Conservation (phyloP, 2,797 vertebrate genomes). For the Hybognathus amarus region DNA sequence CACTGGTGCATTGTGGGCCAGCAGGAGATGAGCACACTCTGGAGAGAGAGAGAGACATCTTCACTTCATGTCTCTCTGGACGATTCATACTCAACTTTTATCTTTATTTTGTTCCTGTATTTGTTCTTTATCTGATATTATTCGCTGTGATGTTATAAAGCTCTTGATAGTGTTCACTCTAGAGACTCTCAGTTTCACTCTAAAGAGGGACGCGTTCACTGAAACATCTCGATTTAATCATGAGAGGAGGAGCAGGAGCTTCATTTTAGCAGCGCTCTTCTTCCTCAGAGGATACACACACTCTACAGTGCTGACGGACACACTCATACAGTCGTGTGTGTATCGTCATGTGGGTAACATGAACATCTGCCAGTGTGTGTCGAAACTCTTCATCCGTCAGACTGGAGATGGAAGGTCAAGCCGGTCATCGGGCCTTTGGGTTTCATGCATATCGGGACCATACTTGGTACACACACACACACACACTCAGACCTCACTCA, state of each 20-base stretch:
- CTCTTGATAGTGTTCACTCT: neutral
- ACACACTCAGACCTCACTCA: too few relatives aligned
- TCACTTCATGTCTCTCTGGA: too few relatives aligned
- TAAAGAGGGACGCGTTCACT: slow-evolving; percentile 34
- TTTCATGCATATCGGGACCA: too few relatives aligned
- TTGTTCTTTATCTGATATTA: too few relatives aligned
- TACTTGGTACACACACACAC: neutral
- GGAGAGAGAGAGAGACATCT: slow-evolving; percentile 61
- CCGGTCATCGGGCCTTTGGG: neutral
- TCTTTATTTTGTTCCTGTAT: too few relatives aligned
- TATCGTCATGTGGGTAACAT: too few relatives aligned
- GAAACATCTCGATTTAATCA: slow-evolving; percentile 44
- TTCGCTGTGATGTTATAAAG: neutral
- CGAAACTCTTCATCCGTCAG: neutral
- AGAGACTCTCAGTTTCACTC: too few relatives aligned
- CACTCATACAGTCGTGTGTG: too few relatives aligned
- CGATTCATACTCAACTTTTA: too few relatives aligned
- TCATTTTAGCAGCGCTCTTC: slow-evolving; percentile 60
- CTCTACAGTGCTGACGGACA: neutral
- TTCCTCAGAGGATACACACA: slow-evolving; percentile 36
- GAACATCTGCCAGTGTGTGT: too few relatives aligned
- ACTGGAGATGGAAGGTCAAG: neutral
- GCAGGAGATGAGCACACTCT: slow-evolving; percentile 98
- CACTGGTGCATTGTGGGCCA: slow-evolving; percentile 98
- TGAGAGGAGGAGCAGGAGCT: slow-evolving; percentile 50